These are phyloP conservation scores for Passer montanus DNA, from an alignment of 2,113 vertebrate species.

Conservation along the genomic window DNA sequence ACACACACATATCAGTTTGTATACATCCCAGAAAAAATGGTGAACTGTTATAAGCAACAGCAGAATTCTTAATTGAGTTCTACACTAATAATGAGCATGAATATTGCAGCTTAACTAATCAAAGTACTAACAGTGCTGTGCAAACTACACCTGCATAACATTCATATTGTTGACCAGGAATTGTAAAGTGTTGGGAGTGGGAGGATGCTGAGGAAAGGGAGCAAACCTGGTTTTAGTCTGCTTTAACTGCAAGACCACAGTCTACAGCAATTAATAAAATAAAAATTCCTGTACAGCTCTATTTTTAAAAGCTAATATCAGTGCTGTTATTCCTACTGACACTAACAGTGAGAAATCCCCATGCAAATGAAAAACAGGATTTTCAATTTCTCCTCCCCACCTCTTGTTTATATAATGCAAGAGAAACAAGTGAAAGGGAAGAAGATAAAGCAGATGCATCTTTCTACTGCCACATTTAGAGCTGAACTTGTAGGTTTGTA, in stretches of 20 bases:
- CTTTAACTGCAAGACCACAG: background rate
- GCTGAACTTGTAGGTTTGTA: background rate
- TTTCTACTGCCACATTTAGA: background rate
- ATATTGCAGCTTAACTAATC: background rate
- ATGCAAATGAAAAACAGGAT: background rate
- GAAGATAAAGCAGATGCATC: background rate
- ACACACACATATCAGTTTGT: background rate
- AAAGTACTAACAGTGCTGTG: background rate
- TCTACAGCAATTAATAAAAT: background rate
- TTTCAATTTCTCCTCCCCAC: conserved; percentile 20
- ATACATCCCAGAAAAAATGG: background rate
- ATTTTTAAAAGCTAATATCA: background rate
- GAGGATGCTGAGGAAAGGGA: background rate
- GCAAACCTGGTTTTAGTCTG: background rate
- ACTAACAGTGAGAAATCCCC: background rate
- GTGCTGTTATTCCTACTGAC: background rate
- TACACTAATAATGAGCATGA: background rate
- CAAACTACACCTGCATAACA: background rate
- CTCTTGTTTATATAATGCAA: background rate
- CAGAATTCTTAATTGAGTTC: background rate
- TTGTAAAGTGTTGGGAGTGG: background rate
- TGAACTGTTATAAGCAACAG: background rate
- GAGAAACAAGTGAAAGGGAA: background rate
- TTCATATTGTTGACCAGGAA: background rate
- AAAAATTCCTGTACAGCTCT: background rate